A percentile compares a stretch with the other conserved stretches of the same genome.
Evolutionary conservation across 2,888 invertebrate genomes (phyloP).

Genomic region (Adineta ricciae): DNA sequence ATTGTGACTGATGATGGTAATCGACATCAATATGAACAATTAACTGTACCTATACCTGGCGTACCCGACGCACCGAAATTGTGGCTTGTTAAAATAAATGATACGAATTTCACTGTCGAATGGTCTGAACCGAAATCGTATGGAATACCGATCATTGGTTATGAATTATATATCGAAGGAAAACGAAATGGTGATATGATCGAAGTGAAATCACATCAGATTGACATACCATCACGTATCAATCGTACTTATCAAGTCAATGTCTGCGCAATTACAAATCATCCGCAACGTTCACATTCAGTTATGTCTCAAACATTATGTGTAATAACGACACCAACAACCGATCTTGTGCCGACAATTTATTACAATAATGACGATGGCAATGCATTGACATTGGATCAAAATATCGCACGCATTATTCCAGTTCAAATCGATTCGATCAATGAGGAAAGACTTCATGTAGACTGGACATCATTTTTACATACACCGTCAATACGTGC

Average conservation of each 20-base stretch:
- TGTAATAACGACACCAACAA: neutral
- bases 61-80: constrained; percentile 48
- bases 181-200: neutral
- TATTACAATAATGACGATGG: too few species aligned
- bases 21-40: neutral
- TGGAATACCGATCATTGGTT: constrained; percentile 19
- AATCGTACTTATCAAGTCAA: constrained; percentile 4
- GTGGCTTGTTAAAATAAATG: constrained; percentile 42
- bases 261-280: neutral
- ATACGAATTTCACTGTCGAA: constrained; percentile 46
- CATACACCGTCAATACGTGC: neutral
- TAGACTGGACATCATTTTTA: neutral
- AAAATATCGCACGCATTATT: neutral
- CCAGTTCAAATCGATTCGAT: neutral
- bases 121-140: constrained; percentile 48
- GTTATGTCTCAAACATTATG: neutral
- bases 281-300: neutral
- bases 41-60: constrained; percentile 42
- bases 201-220: neutral
- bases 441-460: neutral
- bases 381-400: too few species aligned
- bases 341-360: too few species aligned
- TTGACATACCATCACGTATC: neutral
- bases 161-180: neutral
- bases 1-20: constrained; percentile 24